Percentiles rank a stretch among this genome's conserved stretches.
Conservation (phyloP, 2,888 invertebrate genomes). For the Cantharis rufa region DNA sequence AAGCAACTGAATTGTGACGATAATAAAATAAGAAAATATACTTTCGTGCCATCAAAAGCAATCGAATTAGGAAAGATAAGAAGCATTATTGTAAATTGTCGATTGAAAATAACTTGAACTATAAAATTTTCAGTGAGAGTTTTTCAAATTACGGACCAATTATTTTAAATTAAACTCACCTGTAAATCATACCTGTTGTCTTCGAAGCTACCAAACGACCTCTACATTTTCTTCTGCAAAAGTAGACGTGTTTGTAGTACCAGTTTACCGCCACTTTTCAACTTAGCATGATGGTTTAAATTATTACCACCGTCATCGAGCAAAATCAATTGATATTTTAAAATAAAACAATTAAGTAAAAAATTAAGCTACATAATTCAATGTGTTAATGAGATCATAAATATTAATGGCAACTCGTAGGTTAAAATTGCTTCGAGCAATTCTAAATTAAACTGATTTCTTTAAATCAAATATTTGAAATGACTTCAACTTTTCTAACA, state of each 20-base stretch:
- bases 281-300: background rate
- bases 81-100: background rate
- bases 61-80: conserved; percentile 4
- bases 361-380: background rate
- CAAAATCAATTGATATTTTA: background rate
- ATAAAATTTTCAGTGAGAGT: background rate
- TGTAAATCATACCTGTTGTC: background rate
- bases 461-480: background rate
- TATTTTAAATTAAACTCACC: background rate
- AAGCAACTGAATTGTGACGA: background rate
- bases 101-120: background rate
- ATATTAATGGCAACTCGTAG: background rate
- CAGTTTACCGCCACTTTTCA: background rate
- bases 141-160: background rate
- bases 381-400: background rate
- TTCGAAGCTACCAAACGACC: background rate
- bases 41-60: background rate
- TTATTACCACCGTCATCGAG: background rate
- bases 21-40: background rate
- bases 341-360: background rate
- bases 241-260: background rate
- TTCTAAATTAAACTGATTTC: background rate
- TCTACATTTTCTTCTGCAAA: background rate
- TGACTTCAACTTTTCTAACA: background rate
- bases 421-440: background rate